These are phyloP conservation scores for Scaptodrosophila latifasciaeformis DNA, from an alignment of 2,888 invertebrate genomes.

Conservation along the genomic window DNA sequence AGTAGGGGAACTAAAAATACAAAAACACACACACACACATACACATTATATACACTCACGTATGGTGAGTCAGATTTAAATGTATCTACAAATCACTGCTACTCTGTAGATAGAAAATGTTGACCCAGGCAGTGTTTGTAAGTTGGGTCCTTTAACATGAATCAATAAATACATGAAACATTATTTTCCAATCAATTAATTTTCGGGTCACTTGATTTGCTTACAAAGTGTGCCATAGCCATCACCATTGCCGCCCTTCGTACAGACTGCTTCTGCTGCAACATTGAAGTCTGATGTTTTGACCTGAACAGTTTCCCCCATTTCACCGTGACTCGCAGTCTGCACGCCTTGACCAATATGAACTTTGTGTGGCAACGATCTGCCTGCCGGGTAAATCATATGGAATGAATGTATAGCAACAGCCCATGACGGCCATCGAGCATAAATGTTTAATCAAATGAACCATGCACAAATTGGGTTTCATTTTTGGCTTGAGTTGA, in stretches of 20 bases:
- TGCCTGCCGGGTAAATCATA: conserved; percentile 58
- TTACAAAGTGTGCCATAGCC: conserved; percentile 38
- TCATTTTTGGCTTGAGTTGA: conserved; percentile 30
- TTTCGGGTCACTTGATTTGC: conserved; percentile 67
- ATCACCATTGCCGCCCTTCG: neutral
- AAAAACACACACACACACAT: neutral
- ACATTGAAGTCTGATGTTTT: too few species aligned
- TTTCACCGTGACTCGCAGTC: neutral
- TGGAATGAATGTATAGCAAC: conserved; percentile 55
- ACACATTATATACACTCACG: neutral
- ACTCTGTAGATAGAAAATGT: conserved; percentile 3
- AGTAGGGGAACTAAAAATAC: conserved; percentile 3
- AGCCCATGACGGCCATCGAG: conserved; percentile 28
- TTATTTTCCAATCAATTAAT: conserved; percentile 70
- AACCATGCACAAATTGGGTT: conserved; percentile 65
- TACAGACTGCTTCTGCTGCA: too few species aligned
- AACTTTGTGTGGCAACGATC: too few species aligned
- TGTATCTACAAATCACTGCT: conserved; percentile 1
- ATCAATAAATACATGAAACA: conserved; percentile 71
- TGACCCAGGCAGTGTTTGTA: neutral
- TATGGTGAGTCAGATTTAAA: neutral
- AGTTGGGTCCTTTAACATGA: conserved; percentile 40
- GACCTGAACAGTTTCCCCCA: too few species aligned
- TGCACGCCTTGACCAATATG: conserved; percentile 47
- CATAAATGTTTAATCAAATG: conserved; percentile 67